phyloP scores from a whole-genome alignment of 1,140 invertebrate species.

The Myzus persicae region DNA sequence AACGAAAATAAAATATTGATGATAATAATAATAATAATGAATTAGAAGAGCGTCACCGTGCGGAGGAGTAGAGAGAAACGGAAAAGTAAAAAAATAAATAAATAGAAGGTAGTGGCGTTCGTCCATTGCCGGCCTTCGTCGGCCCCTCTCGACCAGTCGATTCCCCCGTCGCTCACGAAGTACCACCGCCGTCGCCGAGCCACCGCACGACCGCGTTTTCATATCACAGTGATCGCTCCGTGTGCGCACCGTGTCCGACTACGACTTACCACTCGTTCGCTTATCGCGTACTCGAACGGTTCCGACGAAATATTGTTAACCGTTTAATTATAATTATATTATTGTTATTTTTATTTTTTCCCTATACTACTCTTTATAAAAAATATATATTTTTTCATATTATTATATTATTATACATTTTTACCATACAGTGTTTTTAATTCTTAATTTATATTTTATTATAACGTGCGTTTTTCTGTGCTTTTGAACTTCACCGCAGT shows the following conservation, averaged over 20 bases:
- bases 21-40: neutral
- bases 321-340: neutral
- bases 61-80: neutral
- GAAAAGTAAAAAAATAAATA: conserved; percentile 10
- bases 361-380: neutral
- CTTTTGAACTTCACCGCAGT: neutral
- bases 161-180: neutral
- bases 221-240: conserved; percentile 49
- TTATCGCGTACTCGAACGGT: neutral
- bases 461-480: neutral
- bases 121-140: conserved; percentile 53
- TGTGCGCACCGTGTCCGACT: neutral
- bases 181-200: conserved; percentile 29
- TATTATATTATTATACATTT: neutral
- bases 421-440: neutral
- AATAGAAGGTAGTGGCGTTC: conserved; percentile 30
- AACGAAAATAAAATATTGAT: neutral
- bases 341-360: neutral
- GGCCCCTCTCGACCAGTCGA: conserved; percentile 44
- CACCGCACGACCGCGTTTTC: conserved; percentile 49
- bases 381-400: neutral
- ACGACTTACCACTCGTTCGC: neutral
- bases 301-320: neutral
- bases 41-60: too few relatives aligned
- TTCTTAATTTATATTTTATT: neutral